Percentiles rank a stretch among this genome's conserved stretches.
phyloP scores from a whole-genome alignment of 2,888 invertebrate species.

The Trichacis sp. region DNA sequence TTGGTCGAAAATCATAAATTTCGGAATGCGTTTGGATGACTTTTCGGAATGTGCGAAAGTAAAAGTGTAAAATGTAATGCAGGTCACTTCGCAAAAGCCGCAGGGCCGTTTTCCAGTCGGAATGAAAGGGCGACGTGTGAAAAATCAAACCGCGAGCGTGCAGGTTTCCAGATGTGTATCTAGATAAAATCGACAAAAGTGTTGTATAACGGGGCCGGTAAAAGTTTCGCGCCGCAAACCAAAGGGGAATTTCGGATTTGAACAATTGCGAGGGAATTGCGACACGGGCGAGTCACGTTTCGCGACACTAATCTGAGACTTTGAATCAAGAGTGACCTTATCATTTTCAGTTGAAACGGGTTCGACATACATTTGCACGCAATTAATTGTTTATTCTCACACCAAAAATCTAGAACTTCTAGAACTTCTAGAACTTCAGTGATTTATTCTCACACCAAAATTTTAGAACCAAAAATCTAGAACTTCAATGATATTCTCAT shows the following conservation, averaged over 20 bases:
- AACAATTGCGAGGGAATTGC: slow-evolving; percentile 36
- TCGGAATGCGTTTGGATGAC: no score
- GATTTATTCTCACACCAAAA: no score
- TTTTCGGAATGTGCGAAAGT: slow-evolving; percentile 12
- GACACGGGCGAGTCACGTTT: slow-evolving; percentile 34
- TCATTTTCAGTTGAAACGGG: slow-evolving; percentile 7
- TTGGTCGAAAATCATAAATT: no score
- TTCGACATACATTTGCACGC: not conserved
- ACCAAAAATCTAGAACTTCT: no score
- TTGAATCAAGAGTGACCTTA: slow-evolving; percentile 4
- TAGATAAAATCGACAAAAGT: slow-evolving; percentile 26
- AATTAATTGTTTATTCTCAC: not conserved
- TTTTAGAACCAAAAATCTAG: no score
- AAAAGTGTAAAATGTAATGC: slow-evolving; percentile 21
- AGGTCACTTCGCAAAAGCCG: slow-evolving; percentile 23
- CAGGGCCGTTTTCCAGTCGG: slow-evolving; percentile 29
- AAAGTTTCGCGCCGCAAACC: slow-evolving; percentile 34
- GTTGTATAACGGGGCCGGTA: slow-evolving; percentile 22
- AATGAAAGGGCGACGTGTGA: slow-evolving; percentile 42
- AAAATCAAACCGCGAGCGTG: slow-evolving; percentile 31
- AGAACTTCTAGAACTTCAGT: no score
- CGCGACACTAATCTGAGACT: slow-evolving; percentile 21
- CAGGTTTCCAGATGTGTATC: slow-evolving; percentile 21
- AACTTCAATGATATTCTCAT: no score
- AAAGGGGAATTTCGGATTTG: slow-evolving; percentile 41